A percentile compares a stretch with the other conserved stretches of the same genome.
Evolutionary conservation across 2,113 vertebrate genomes (phyloP).

Genomic region (human): DNA sequence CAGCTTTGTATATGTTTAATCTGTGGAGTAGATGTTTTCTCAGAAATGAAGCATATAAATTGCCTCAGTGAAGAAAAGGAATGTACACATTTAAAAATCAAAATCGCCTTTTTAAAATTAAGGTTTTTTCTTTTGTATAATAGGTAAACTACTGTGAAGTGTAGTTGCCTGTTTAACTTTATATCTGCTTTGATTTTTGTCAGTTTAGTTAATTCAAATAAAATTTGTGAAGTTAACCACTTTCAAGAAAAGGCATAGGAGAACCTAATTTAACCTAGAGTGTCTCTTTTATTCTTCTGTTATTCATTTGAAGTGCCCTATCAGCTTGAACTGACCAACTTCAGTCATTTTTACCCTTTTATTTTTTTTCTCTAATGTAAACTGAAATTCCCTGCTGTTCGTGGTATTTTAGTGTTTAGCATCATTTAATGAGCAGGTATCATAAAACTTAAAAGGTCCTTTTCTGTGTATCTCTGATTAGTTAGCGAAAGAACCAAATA

Average conservation of each 20-base stretch:
- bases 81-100: constrained; percentile 77
- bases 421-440: constrained; percentile 96
- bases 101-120: constrained; percentile 84
- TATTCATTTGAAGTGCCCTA: constrained; percentile 98
- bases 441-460: constrained; percentile 94
- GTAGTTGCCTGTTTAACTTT: constrained; percentile 96
- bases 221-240: constrained; percentile 94
- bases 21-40: constrained; percentile 73
- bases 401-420: constrained; percentile 95
- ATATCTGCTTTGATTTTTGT: constrained; percentile 96
- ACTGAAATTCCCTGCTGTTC: constrained; percentile 96
- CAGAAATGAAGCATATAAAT: constrained; percentile 75
- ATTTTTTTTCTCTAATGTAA: constrained; percentile 96
- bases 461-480: constrained; percentile 90
- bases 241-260: constrained; percentile 91
- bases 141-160: constrained; percentile 96
- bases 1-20: constrained; percentile 68
- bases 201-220: constrained; percentile 97
- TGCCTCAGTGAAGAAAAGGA: constrained; percentile 68
- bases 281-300: constrained; percentile 94
- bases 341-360: constrained; percentile 97
- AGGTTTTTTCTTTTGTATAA: constrained; percentile 90
- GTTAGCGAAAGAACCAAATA: constrained; percentile 88
- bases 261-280: constrained; percentile 99
- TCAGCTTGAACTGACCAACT: constrained; percentile 99